phyloP scores from a whole-genome alignment of 1,140 invertebrate species.

The Penaeus vannamei region DNA sequence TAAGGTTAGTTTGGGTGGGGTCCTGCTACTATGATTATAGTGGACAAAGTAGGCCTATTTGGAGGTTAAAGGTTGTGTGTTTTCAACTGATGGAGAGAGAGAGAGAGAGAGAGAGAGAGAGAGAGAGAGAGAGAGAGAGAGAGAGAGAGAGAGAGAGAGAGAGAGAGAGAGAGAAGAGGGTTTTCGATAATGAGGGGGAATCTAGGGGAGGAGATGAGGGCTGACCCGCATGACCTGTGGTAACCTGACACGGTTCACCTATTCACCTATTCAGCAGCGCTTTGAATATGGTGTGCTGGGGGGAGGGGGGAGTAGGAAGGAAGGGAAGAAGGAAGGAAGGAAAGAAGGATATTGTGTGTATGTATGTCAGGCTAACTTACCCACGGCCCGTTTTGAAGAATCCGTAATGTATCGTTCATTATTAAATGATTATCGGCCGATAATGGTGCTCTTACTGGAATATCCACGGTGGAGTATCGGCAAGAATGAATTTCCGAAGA shows the following conservation, averaged over 20 bases:
- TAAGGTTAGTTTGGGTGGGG: no score
- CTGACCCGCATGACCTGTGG: constrained; percentile 55
- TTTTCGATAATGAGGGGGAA: background rate
- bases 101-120: background rate
- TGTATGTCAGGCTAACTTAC: background rate
- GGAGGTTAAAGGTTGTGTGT: no score
- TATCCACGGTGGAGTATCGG: no score
- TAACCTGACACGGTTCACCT: constrained; percentile 35
- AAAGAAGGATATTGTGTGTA: background rate
- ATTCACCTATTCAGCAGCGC: constrained; percentile 14
- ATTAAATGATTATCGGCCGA: no score
- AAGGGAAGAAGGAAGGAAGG: background rate
- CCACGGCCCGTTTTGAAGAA: no score
- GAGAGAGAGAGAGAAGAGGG: background rate
- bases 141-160: background rate
- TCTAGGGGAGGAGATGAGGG: constrained; percentile 13
- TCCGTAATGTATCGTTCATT: no score
- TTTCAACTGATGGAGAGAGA: no score
- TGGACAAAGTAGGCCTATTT: no score
- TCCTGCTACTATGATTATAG: no score
- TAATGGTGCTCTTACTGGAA: no score
- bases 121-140: background rate
- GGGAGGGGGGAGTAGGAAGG: background rate
- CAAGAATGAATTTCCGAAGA: no score
- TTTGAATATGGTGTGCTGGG: background rate